Evolutionary conservation across 2,113 vertebrate species (phyloP).

Genomic region (Dicentrarchus labrax): DNA sequence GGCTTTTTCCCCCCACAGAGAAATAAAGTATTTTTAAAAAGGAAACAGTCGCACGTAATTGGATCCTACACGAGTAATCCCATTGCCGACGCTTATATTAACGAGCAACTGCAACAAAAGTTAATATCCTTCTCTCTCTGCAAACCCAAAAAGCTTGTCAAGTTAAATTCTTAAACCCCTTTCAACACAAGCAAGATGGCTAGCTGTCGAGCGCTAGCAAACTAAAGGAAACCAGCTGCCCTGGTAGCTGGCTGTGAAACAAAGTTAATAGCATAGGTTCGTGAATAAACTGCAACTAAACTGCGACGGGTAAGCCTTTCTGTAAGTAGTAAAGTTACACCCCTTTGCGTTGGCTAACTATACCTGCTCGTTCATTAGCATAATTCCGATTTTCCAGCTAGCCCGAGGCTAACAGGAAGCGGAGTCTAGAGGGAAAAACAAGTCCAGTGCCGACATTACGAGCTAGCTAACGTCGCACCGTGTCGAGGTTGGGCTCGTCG

Average conservation of each 20-base stretch:
- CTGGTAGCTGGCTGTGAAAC: constrained; percentile 25
- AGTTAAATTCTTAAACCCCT: constrained; percentile 65
- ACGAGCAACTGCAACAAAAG: background rate
- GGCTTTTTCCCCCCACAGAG: background rate
- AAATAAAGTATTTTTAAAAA: constrained; percentile 48
- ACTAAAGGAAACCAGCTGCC: constrained; percentile 45
- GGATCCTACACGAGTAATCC: background rate
- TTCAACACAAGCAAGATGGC: constrained; percentile 72
- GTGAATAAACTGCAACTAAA: constrained; percentile 19
- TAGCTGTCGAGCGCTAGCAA: constrained; percentile 67
- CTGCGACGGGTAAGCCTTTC: background rate
- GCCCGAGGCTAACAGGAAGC: constrained; percentile 80
- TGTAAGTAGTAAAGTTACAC: constrained; percentile 33
- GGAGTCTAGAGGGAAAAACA: constrained; percentile 73
- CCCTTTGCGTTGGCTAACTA: constrained; percentile 44
- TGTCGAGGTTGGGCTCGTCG: background rate
- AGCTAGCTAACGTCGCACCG: constrained; percentile 54
- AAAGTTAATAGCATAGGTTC: constrained; percentile 47
- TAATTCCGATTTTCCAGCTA: constrained; percentile 65
- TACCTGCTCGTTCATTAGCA: constrained; percentile 57
- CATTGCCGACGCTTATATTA: background rate
- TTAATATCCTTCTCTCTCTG: background rate
- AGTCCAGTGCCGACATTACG: constrained; percentile 76
- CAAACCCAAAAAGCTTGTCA: constrained; percentile 14
- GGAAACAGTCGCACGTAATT: background rate